Percentiles rank a stretch among this genome's conserved stretches.
Evolutionary conservation across 2,113 vertebrate genomes (phyloP).

Genomic region (Ancistrus triradiatus): DNA sequence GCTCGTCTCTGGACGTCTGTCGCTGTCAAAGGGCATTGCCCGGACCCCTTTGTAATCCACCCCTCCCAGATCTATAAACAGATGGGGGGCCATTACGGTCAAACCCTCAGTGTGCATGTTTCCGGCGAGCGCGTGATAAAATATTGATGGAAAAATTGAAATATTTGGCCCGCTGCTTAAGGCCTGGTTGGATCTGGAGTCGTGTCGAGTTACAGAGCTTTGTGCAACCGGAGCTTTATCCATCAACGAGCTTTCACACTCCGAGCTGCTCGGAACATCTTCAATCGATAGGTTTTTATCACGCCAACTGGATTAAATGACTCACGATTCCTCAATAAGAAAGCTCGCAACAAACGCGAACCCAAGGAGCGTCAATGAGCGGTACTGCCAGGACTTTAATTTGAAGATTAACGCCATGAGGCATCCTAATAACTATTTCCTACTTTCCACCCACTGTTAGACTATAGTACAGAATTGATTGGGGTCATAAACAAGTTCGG

Average conservation of each 20-base stretch:
- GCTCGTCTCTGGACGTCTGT: constrained; percentile 39
- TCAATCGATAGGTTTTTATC: constrained; percentile 64
- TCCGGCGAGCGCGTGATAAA: constrained; percentile 70
- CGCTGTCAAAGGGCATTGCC: constrained; percentile 66
- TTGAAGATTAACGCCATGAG: too few relatives aligned
- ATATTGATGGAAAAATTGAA: constrained; percentile 81
- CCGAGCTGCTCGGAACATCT: constrained; percentile 30
- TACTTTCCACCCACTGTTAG: too few relatives aligned
- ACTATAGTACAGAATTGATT: too few relatives aligned
- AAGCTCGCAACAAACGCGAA: too few relatives aligned
- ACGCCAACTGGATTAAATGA: constrained; percentile 51
- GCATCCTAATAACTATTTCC: too few relatives aligned
- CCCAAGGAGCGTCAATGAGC: too few relatives aligned
- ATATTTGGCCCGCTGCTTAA: constrained; percentile 75
- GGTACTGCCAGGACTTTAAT: too few relatives aligned
- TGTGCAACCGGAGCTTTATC: constrained; percentile 43
- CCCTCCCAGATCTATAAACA: constrained; percentile 68
- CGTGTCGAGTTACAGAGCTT: constrained; percentile 66
- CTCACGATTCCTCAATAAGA: too few relatives aligned
- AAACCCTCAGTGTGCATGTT: constrained; percentile 68
- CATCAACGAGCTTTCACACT: constrained; percentile 51
- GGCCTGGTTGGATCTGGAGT: constrained; percentile 36
- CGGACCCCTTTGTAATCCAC: constrained; percentile 46
- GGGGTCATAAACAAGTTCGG: too few relatives aligned
- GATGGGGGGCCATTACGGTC: constrained; percentile 72